Percentiles rank a stretch among this genome's conserved stretches.
Conservation (phyloP, 2,113 vertebrate genomes). For the Oceanites oceanicus region DNA sequence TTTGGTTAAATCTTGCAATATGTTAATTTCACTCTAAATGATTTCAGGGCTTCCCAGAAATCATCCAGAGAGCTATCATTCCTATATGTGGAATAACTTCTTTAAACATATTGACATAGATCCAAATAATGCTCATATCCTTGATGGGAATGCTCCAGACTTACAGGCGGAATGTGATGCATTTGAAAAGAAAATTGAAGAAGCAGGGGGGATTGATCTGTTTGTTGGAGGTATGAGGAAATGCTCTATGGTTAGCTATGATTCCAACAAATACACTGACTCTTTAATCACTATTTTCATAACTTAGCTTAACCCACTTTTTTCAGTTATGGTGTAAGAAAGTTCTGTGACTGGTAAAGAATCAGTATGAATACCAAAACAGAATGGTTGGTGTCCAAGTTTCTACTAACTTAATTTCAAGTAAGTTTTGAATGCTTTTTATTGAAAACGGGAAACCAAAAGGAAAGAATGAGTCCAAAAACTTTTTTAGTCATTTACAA, state of each 20-base stretch:
- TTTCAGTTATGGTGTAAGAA: background rate
- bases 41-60: conserved; percentile 80
- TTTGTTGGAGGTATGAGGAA: conserved; percentile 81
- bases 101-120: conserved; percentile 86
- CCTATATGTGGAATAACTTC: conserved; percentile 87
- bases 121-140: conserved; percentile 82
- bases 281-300: background rate
- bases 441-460: background rate
- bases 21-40: background rate
- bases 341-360: background rate
- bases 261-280: background rate
- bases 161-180: conserved; percentile 81
- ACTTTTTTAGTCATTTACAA: background rate
- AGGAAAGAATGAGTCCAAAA: background rate
- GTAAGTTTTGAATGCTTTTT: background rate
- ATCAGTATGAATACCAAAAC: background rate
- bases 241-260: background rate
- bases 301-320: background rate
- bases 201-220: conserved; percentile 83
- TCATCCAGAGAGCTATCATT: conserved; percentile 85
- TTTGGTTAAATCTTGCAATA: background rate
- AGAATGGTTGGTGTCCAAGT: conserved; percentile 2
- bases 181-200: conserved; percentile 83
- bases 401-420: background rate
- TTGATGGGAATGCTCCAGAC: conserved; percentile 81